Percentiles rank a stretch among this genome's conserved stretches.
phyloP scores from a whole-genome alignment of 2,888 invertebrate genomes.

The Macropis europaea region DNA sequence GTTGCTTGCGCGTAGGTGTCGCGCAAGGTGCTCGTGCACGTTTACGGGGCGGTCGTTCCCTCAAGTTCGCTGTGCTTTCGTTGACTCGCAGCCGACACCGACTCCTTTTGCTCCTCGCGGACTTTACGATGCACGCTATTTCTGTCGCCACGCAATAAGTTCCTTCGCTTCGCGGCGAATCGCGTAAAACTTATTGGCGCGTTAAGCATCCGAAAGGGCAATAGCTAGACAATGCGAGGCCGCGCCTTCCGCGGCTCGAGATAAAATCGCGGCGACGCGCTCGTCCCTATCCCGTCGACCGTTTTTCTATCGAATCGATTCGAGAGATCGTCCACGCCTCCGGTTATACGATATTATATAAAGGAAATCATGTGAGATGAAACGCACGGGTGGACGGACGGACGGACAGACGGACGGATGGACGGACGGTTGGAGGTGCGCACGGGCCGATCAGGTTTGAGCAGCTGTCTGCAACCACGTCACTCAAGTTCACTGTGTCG shows the following conservation, averaged over 20 bases:
- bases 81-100: not conserved
- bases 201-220: slow-evolving; percentile 3
- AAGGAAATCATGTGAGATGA: slow-evolving; percentile 75
- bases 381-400: slow-evolving; percentile 52
- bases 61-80: not conserved
- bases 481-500: slow-evolving; percentile 78
- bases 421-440: slow-evolving; percentile 63
- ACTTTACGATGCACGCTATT: not conserved
- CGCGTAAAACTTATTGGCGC: slow-evolving; percentile 12
- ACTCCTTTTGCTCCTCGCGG: no score
- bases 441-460: slow-evolving; percentile 78
- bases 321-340: slow-evolving; percentile 54
- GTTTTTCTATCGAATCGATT: slow-evolving; percentile 40
- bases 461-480: slow-evolving; percentile 79
- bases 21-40: no score
- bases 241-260: slow-evolving; percentile 26
- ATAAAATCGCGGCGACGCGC: slow-evolving; percentile 27
- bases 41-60: not conserved
- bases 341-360: slow-evolving; percentile 78
- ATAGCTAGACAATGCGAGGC: slow-evolving; percentile 24
- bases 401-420: slow-evolving; percentile 47
- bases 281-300: slow-evolving; percentile 4
- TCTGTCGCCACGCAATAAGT: not conserved
- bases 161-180: not conserved
- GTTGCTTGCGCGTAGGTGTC: no score